Base-by-base conservation (phyloP, 2,113 vertebrate genomes). In the Eudyptes chrysolophus region DNA sequence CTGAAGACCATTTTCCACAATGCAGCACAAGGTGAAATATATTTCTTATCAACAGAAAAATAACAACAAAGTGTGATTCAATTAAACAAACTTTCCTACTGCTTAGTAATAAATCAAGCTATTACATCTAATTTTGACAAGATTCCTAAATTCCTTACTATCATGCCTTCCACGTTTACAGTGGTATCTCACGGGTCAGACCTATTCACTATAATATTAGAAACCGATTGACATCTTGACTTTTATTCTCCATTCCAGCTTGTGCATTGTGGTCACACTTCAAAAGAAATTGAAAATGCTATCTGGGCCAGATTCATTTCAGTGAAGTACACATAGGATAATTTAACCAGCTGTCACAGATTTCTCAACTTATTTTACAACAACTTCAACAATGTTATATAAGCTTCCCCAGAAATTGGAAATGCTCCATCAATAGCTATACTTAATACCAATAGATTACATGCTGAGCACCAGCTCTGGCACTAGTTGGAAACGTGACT, bases 301-400 rank as follows among this genome's bases (percentile, higher is more conserved):
- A 2, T 70, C 76, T 81, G 34, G 51, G 27, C 58, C 65, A 88
- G 77, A 88, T 76, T 88, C 7, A 90, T 94, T 89, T 91, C 78
- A 57, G 54, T 48, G 61, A 75, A 66, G 15, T 36, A 76, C n/a
- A 89, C 2, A 1, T 26, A 74, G 21, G 70, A 81, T 69, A 36
- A 91, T 66, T 65, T 76, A 79, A 92, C 49, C 75, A 66, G 46
- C 62, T 93, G 58, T 65, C 82, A 75, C 24, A 84, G 52, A 61
- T 49, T 54, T 75, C 55, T 93, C 42, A 82, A 46, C 18, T 71
- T 85, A 86, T 51, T 83, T 87, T 83, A 93, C 55, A 85, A 61
- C 87, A 80, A 77, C 25, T 92, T 95, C 61, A 84, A 38, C 32
- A 66, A 29, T 26, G 51, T 90, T 95, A 93, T 90, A 90, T 92